Evolutionary conservation across 1,140 invertebrate genomes (phyloP).

Genomic region (Euwallacea fornicatus): DNA sequence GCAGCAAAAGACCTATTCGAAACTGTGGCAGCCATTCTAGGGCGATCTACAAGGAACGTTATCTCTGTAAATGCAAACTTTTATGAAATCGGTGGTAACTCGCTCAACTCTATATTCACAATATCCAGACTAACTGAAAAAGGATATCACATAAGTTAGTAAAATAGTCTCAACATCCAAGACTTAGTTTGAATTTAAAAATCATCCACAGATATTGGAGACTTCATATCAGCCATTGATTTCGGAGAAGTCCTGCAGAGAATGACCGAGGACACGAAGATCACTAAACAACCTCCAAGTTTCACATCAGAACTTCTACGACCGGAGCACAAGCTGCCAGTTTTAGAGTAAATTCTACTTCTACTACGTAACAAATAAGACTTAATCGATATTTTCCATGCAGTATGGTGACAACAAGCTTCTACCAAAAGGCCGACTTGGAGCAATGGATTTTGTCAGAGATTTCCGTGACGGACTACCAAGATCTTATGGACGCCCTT

Average conservation of each 20-base stretch:
- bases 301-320: constrained; percentile 62
- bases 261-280: constrained; percentile 55
- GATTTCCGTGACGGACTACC: constrained; percentile 67
- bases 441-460: constrained; percentile 73
- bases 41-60: constrained; percentile 59
- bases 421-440: constrained; percentile 81
- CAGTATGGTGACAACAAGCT: constrained; percentile 80
- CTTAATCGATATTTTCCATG: constrained; percentile 15
- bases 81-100: constrained; percentile 83
- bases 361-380: not conserved
- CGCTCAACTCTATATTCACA: constrained; percentile 80
- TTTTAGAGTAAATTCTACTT: constrained; percentile 57
- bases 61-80: constrained; percentile 70
- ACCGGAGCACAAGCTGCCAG: constrained; percentile 64
- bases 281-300: constrained; percentile 48
- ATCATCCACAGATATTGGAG: constrained; percentile 64
- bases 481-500: constrained; percentile 63
- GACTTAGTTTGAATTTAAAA: not conserved
- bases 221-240: constrained; percentile 74
- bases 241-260: constrained; percentile 67
- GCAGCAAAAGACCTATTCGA: constrained; percentile 70
- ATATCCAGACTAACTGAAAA: constrained; percentile 75
- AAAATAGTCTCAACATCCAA: constrained; percentile 1
- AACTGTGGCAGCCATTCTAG: constrained; percentile 70
- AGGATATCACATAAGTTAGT: constrained; percentile 73